A percentile compares a stretch with the other conserved stretches of the same genome.
Conservation (phyloP, 2,113 vertebrate species). For the Gyps fulvus region DNA sequence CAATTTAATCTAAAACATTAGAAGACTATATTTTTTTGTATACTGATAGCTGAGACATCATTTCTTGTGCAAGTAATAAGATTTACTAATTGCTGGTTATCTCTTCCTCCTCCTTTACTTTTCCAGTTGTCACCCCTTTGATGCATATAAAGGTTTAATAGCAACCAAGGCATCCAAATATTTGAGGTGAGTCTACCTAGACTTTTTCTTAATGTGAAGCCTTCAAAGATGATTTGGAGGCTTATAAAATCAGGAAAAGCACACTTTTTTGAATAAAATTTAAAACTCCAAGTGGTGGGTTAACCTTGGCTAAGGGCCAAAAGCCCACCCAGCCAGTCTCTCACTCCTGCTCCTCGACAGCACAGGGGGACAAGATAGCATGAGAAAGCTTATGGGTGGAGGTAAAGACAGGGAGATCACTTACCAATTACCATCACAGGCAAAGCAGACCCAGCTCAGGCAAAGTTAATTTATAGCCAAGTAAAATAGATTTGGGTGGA, state of each 20-base stretch:
- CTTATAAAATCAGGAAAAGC: too few relatives aligned
- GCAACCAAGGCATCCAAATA: not conserved
- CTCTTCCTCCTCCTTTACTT: not conserved
- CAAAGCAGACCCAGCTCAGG: not conserved
- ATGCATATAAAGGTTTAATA: not conserved
- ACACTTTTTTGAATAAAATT: too few relatives aligned
- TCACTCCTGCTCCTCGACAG: too few relatives aligned
- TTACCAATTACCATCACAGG: not conserved
- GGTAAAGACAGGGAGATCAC: not conserved
- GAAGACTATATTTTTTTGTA: not conserved
- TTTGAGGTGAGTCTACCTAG: not conserved
- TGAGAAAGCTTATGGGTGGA: too few relatives aligned
- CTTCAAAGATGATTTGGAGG: too few relatives aligned
- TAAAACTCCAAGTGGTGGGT: too few relatives aligned
- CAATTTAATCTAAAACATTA: not conserved
- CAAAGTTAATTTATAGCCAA: not conserved
- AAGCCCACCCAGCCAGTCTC: too few relatives aligned
- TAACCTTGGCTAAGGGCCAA: too few relatives aligned
- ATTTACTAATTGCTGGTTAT: not conserved
- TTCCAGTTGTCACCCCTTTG: not conserved
- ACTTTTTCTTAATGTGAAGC: too few relatives aligned
- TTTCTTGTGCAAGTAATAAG: not conserved
- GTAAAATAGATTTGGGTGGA: not conserved
- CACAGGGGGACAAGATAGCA: too few relatives aligned
- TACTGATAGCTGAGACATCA: not conserved